Evolutionary conservation across 1,140 invertebrate species (phyloP).

Genomic region (Nautilus pompilius): DNA sequence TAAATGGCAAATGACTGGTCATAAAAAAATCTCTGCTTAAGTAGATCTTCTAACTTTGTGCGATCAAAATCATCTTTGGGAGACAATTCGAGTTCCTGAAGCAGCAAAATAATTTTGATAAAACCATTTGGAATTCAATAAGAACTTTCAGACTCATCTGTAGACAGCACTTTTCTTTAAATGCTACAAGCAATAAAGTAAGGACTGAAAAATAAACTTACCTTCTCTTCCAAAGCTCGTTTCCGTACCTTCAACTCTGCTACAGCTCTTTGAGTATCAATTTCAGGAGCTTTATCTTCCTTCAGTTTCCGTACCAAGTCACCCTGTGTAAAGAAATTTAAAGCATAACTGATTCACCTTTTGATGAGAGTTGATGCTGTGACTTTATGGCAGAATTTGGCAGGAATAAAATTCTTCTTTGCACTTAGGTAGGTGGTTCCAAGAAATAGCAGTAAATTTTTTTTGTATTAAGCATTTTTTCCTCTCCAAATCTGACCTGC

Average conservation of each 20-base stretch:
- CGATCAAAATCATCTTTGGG: conserved; percentile 78
- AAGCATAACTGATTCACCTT: neutral
- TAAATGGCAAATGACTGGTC: conserved; percentile 99
- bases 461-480: neutral
- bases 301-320: conserved; percentile 87
- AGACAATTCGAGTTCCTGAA: conserved; percentile 73
- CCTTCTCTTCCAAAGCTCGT: conserved; percentile 87
- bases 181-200: neutral
- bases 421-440: neutral
- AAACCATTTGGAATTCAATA: neutral
- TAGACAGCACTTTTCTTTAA: neutral
- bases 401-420: neutral
- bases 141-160: neutral
- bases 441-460: neutral
- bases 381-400: neutral
- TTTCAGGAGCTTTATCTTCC: conserved; percentile 76
- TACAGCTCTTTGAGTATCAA: conserved; percentile 91
- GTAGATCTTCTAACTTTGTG: conserved; percentile 91
- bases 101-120: conserved; percentile 7
- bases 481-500: neutral
- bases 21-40: conserved; percentile 96
- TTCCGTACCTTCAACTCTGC: conserved; percentile 88
- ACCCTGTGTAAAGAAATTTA: conserved; percentile 61
- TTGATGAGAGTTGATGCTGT: neutral
- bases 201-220: conserved; percentile 17